phyloP scores from a whole-genome alignment of 2,113 vertebrate genomes.

The Sapajus apella region DNA sequence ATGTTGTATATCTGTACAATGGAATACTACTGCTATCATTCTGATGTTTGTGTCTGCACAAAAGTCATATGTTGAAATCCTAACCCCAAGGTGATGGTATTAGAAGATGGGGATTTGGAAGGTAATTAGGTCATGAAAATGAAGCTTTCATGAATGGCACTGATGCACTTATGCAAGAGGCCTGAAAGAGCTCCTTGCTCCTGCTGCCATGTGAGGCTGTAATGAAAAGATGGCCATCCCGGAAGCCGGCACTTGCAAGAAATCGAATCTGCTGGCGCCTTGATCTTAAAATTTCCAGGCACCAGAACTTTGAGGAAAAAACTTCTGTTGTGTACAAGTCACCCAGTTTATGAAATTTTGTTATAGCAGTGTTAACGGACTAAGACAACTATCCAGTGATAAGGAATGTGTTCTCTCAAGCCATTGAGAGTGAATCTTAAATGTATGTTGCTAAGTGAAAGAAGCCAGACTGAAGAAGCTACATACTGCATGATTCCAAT shows the following conservation, averaged over 20 bases:
- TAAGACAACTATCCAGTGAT: not conserved
- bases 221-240: not conserved
- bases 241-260: not conserved
- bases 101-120: not conserved
- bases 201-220: not conserved
- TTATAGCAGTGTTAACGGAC: not conserved
- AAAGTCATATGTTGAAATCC: not conserved
- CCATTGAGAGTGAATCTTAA: not conserved
- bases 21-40: not conserved
- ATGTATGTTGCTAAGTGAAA: not conserved
- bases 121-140: not conserved
- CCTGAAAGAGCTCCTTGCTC: not conserved
- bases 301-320: not conserved
- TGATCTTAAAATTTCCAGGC: not conserved
- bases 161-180: not conserved
- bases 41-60: not conserved
- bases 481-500: not conserved
- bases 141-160: not conserved
- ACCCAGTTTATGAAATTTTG: not conserved
- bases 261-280: not conserved
- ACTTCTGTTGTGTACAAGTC: not conserved
- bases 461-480: not conserved
- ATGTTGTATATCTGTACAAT: not conserved
- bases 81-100: too few species aligned
- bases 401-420: not conserved